Base-by-base conservation (phyloP, 2,888 invertebrate species). In the Nemoura dubitans region DNA sequence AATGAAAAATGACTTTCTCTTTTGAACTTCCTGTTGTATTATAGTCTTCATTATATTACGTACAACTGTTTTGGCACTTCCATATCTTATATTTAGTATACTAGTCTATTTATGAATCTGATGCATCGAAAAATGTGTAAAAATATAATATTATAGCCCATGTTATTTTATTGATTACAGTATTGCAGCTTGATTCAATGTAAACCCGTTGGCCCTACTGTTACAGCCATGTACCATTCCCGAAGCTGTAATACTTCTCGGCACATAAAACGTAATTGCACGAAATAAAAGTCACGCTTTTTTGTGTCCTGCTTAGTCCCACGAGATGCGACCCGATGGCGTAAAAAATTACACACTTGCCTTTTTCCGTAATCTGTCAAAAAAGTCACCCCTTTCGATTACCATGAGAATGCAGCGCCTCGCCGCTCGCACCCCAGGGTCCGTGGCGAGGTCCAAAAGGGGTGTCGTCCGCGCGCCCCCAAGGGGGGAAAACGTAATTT, bases 301-400 rank as follows among this genome's bases (percentile, higher is more conserved):
- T 36, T 36, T 36, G 36, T 21, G 59, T 59, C 59, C 59, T 3
- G 14, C 21, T 14, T 2, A 7, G 59, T 59, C 59, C 59, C 59
- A 21, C 59, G 59, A 59, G 59, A 59, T 59, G 59, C 59, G 21
- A 21, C 59, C 21, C 10, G 59, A 59, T 21, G 59, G 16, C 16
- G 21, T 59, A 59, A 59, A 59, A 59, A 59, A 59, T 59, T 59
- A 59, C 59, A 59, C 59, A 59, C 59, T 59, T 59, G 59, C 59
- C 59, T 10, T 59, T 59, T 59, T 59, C 59, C 59, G 59, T 59
- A 59, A 59, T 59, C 59, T 59, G 59, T 59, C 59, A 59, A 59
- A 59, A 59, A 59, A 59, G 10, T 59, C 59, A 59, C 59, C 59
- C 59, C 59, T 59, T 59, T 59, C 21, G 59, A 59, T 59, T 59